A percentile compares a stretch with the other conserved stretches of the same genome.
Evolutionary conservation across 2,797 vertebrate species (phyloP).

Genomic region (Pseudochaenichthys georgianus): DNA sequence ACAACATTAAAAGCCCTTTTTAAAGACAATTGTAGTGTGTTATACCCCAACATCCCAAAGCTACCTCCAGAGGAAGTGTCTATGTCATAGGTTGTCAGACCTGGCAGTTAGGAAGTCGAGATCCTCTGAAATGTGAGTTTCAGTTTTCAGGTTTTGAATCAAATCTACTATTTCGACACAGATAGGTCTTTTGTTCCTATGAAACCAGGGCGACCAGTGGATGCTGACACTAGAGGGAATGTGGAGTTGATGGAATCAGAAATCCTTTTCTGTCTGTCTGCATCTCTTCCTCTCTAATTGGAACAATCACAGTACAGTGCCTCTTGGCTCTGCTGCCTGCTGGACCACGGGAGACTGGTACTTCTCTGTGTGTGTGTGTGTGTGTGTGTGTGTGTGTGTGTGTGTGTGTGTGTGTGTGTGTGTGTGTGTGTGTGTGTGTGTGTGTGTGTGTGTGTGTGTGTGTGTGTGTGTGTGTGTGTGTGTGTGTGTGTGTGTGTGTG

Average conservation of each 20-base stretch:
- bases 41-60: no score
- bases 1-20: background rate
- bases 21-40: no score
- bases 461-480: no score
- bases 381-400: no score
- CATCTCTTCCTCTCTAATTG: constrained; percentile 60
- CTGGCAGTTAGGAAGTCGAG: no score
- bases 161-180: background rate
- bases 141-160: background rate
- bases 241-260: constrained; percentile 30
- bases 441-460: no score
- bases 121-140: constrained; percentile 1
- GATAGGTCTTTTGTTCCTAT: constrained; percentile 5
- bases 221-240: constrained; percentile 19
- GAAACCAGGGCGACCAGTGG: constrained; percentile 13
- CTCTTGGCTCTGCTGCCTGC: constrained; percentile 38
- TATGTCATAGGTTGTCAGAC: background rate
- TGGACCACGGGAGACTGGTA: constrained; percentile 58
- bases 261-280: constrained; percentile 16
- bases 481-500: no score
- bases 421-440: no score
- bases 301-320: constrained; percentile 63
- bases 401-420: no score
- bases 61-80: no score
- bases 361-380: constrained; percentile 10